These are phyloP conservation scores for Callyntrura sp. DNA, from an alignment of 2,888 invertebrate genomes.

Conservation along the genomic window DNA sequence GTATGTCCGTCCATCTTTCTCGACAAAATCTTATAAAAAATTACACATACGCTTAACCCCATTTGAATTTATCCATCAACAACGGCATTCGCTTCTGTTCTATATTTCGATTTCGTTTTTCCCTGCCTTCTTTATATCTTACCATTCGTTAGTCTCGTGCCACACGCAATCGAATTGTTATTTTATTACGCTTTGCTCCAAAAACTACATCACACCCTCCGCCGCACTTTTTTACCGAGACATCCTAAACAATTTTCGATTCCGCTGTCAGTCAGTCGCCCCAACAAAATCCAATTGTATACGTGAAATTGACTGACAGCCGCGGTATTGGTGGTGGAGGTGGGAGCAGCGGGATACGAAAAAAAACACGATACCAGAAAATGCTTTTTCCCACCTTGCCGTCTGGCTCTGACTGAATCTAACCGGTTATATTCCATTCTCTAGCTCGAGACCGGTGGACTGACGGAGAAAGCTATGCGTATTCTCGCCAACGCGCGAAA, in stretches of 20 bases:
- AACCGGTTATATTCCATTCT: constrained; percentile 4
- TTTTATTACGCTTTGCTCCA: neutral
- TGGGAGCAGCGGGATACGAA: neutral
- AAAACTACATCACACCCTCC: neutral
- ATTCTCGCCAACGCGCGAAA: too few species aligned
- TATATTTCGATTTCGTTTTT: too few species aligned
- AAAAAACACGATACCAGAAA: too few species aligned
- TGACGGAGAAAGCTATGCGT: too few species aligned
- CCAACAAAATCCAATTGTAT: constrained; percentile 52
- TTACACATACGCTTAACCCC: too few species aligned
- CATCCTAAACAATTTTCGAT: constrained; percentile 39
- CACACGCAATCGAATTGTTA: constrained; percentile 60
- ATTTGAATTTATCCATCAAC: too few species aligned
- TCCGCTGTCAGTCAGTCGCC: constrained; percentile 41
- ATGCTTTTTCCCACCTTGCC: constrained; percentile 5
- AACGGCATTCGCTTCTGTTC: neutral
- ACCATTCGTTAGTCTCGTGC: constrained; percentile 33
- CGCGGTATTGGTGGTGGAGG: constrained; percentile 7
- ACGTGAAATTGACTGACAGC: constrained; percentile 60
- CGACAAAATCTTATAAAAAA: too few species aligned
- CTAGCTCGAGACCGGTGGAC: too few species aligned
- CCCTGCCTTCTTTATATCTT: too few species aligned
- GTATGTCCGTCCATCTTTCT: too few species aligned
- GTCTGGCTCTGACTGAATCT: neutral
- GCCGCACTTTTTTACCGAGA: constrained; percentile 1